These are phyloP conservation scores for Lomographa bimaculata DNA, from an alignment of 2,888 invertebrate genomes.

Conservation along the genomic window DNA sequence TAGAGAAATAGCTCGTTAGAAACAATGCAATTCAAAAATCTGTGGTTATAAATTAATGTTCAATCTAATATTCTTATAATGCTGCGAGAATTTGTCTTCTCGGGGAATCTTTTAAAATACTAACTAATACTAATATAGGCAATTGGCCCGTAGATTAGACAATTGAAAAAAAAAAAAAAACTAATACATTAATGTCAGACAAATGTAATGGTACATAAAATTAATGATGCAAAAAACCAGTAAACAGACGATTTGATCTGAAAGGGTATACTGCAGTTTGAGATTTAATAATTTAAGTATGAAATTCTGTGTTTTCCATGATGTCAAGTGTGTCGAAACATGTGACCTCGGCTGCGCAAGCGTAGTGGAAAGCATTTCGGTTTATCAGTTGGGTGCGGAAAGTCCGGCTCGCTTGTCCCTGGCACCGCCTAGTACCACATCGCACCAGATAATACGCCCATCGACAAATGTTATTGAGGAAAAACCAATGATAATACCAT, in stretches of 20 bases:
- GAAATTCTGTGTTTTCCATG: slow-evolving; percentile 24
- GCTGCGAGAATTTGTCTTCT: too few relatives aligned
- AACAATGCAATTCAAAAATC: too few relatives aligned
- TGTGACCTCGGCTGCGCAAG: slow-evolving; percentile 49
- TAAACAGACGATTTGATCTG: slow-evolving; percentile 14
- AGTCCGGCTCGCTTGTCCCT: slow-evolving; percentile 56
- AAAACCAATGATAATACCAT: slow-evolving; percentile 11
- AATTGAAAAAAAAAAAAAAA: too few relatives aligned
- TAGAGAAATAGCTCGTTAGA: too few relatives aligned
- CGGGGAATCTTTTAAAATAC: too few relatives aligned
- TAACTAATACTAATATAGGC: too few relatives aligned
- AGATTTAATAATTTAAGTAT: slow-evolving; percentile 16
- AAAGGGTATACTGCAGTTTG: neutral
- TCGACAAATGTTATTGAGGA: slow-evolving; percentile 33
- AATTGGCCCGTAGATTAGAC: too few relatives aligned
- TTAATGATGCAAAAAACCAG: neutral
- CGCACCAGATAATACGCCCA: slow-evolving; percentile 57
- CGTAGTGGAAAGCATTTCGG: slow-evolving; percentile 56
- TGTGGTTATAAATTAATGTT: too few relatives aligned
- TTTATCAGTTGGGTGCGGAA: slow-evolving; percentile 64
- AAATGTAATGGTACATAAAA: too few relatives aligned
- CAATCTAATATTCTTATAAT: too few relatives aligned
- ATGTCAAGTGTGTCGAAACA: slow-evolving; percentile 21
- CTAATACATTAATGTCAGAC: too few relatives aligned
- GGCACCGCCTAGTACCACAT: slow-evolving; percentile 65